Conservation (phyloP, 2,113 vertebrate genomes). For the Dolichotis patagonum region DNA sequence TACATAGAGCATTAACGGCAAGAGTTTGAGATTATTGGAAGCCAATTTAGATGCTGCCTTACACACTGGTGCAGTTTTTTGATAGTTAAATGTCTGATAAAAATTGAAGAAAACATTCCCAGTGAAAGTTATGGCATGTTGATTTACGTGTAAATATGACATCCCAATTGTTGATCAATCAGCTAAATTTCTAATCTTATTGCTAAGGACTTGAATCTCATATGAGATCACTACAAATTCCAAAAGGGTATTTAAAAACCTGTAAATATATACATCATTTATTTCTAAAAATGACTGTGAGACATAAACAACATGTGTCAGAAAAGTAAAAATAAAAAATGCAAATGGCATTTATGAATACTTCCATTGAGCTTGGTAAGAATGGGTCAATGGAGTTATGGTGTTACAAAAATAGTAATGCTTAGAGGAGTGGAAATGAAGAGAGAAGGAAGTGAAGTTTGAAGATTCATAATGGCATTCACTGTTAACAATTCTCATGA, state of each 20-base stretch:
- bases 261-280: constrained; percentile 25
- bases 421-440: neutral
- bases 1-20: neutral
- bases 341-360: constrained; percentile 37
- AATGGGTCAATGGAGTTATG: neutral
- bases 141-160: neutral
- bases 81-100: neutral
- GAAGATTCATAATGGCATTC: neutral
- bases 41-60: neutral
- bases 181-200: constrained; percentile 38
- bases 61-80: neutral
- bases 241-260: constrained; percentile 39
- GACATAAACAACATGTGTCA: neutral
- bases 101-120: neutral
- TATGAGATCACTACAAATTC: neutral
- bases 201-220: constrained; percentile 38
- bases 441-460: neutral
- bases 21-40: neutral
- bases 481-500: neutral
- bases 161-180: neutral
- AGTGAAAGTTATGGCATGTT: neutral
- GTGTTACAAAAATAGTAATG: neutral
- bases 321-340: constrained; percentile 47
- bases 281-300: constrained; percentile 1
- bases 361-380: neutral